These are phyloP conservation scores for Phyllotis vaccarum DNA, from an alignment of 2,797 vertebrate genomes.

Conservation along the genomic window DNA sequence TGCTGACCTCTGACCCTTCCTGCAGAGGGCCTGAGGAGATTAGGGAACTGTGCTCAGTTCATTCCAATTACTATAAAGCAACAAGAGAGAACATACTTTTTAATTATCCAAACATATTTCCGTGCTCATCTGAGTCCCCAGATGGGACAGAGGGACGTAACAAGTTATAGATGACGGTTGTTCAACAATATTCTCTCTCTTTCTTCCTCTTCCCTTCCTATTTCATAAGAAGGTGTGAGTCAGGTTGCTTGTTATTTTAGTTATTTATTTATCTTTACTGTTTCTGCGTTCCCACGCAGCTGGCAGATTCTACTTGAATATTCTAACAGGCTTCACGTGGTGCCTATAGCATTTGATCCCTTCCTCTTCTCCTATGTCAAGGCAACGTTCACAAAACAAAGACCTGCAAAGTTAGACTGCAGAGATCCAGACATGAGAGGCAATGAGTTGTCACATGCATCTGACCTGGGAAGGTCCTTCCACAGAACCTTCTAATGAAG, in stretches of 20 bases:
- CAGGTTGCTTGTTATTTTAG: background rate
- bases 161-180: constrained; percentile 54
- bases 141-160: constrained; percentile 84
- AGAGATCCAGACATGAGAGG: background rate
- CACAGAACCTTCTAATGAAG: background rate
- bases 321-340: background rate
- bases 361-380: background rate
- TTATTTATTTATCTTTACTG: too few species aligned
- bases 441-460: fast-evolving
- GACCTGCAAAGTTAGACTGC: fast-evolving
- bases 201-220: fast-evolving
- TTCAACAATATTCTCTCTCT: constrained; percentile 12
- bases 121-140: constrained; percentile 88
- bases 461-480: too few species aligned
- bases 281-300: background rate
- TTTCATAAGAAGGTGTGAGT: background rate
- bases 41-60: constrained; percentile 90
- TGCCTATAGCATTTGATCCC: too few species aligned
- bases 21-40: constrained; percentile 92
- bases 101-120: constrained; percentile 91
- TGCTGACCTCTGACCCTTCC: constrained; percentile 92
- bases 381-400: fast-evolving
- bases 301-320: fast-evolving
- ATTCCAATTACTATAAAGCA: constrained; percentile 91
- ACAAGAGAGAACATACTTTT: constrained; percentile 93